Evolutionary conservation across 1,140 invertebrate genomes (phyloP), one percentile per base, ranked within the genome.

Genomic region (Aphaenogaster ashmeadi): DNA sequence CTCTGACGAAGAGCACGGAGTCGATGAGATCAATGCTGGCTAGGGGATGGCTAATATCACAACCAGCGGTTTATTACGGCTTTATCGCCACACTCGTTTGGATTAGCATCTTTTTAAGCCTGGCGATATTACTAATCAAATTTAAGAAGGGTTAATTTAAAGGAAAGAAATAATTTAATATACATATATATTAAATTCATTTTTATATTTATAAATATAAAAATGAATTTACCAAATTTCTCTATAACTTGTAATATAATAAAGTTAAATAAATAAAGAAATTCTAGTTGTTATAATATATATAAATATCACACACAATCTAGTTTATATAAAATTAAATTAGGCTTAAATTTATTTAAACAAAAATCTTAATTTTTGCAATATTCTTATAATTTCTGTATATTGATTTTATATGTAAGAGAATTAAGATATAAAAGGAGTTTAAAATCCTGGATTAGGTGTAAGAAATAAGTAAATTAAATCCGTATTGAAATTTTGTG

Each of bases 1-100:
- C 99, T 0, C 96, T 99, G 27, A 99, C 99, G 0, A 98, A 98
- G 93, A 98, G 98, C 8, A 99, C 98, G n/a, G 98, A 99, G 92
- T 98, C 98, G 0, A 96, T 99, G 89, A 96, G 99, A 41, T 97
- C 97, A 21, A 98, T 99, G 92, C 94, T 99, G 15, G 98, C 98
- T 33, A 96, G 98, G 87, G 99, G 98, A 0, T 99, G 98, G 98
- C 94, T 96, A 1, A 97, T 99, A 6, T 93, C 95, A 0, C 96
- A 97, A 69, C 97, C 97, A 0, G 96, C 96, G 0, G 98, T 99
- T 0, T 99, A 98, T 95, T 96, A 97, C 50, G 99, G 99, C 0
- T 99, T 98, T 93, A 95, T 99, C 0, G 97, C 98, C 18, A 98
- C 98, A 0, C 95, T 97, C 0, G 95, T 97, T 7, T 99, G 99